Evolutionary conservation across 2,797 vertebrate species (phyloP).

Genomic region (Lagocephalus sceleratus): DNA sequence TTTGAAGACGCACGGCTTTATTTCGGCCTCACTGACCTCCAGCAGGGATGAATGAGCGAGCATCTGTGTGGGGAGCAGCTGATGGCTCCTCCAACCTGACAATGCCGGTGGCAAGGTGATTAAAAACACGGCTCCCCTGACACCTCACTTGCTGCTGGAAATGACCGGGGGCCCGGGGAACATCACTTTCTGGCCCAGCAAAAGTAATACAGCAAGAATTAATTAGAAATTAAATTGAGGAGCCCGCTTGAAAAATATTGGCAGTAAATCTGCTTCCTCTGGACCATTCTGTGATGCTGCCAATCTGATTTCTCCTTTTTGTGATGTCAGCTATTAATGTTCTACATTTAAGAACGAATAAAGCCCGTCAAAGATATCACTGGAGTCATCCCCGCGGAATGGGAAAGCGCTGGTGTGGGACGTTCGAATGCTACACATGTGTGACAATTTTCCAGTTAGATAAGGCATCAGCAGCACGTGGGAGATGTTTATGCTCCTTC

Average conservation of each 20-base stretch:
- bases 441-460: constrained; percentile 19
- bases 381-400: too few relatives aligned
- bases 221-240: constrained; percentile 56
- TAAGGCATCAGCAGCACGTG: constrained; percentile 15
- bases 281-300: neutral
- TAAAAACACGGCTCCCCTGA: constrained; percentile 50
- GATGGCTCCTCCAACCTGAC: constrained; percentile 44
- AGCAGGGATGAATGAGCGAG: constrained; percentile 47
- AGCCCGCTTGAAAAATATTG: constrained; percentile 7
- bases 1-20: constrained; percentile 12
- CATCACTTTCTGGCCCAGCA: constrained; percentile 38
- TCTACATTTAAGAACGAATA: constrained; percentile 13
- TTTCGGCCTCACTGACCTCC: constrained; percentile 32
- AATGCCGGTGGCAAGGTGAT: constrained; percentile 57
- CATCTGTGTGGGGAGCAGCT: constrained; percentile 40
- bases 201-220: constrained; percentile 42
- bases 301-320: neutral
- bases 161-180: constrained; percentile 36
- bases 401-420: too few relatives aligned
- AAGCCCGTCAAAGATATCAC: too few relatives aligned
- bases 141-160: constrained; percentile 29
- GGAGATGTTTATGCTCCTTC: constrained; percentile 12
- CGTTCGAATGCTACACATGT: too few relatives aligned
- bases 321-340: neutral
- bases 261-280: constrained; percentile 22